These are phyloP conservation scores for Oithona nana DNA, from an alignment of 2,888 invertebrate species.

Conservation along the genomic window DNA sequence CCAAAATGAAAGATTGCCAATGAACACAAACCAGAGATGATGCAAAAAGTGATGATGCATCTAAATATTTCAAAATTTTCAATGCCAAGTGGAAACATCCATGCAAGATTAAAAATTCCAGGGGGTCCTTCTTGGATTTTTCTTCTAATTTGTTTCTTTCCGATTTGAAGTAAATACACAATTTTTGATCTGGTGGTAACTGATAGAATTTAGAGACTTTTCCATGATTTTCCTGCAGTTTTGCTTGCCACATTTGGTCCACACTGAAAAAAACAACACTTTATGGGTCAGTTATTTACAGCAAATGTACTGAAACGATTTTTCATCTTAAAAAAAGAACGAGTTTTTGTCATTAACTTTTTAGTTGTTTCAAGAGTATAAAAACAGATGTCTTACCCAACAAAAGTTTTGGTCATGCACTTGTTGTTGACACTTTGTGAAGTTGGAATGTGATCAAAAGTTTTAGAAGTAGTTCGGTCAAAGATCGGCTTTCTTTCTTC, in stretches of 20 bases:
- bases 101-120: neutral
- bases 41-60: conserved; percentile 8
- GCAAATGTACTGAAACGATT: no score
- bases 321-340: no score
- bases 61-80: neutral
- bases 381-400: no score
- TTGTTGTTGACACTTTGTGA: no score
- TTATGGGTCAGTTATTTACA: no score
- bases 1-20: conserved; percentile 4
- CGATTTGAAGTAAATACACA: neutral
- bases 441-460: no score
- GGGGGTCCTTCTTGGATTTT: neutral
- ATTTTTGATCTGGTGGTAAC: neutral
- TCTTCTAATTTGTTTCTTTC: neutral
- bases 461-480: no score
- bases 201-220: neutral
- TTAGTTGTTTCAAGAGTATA: no score
- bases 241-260: neutral
- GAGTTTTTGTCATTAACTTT: no score
- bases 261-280: no score
- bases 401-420: no score
- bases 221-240: neutral
- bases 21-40: neutral
- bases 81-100: conserved; percentile 10
- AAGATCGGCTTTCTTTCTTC: no score